Percentiles rank a stretch among this genome's conserved stretches.
These are phyloP conservation scores for Orientallactaga bullata DNA, from an alignment of 2,113 vertebrate species.

Conservation along the genomic window DNA sequence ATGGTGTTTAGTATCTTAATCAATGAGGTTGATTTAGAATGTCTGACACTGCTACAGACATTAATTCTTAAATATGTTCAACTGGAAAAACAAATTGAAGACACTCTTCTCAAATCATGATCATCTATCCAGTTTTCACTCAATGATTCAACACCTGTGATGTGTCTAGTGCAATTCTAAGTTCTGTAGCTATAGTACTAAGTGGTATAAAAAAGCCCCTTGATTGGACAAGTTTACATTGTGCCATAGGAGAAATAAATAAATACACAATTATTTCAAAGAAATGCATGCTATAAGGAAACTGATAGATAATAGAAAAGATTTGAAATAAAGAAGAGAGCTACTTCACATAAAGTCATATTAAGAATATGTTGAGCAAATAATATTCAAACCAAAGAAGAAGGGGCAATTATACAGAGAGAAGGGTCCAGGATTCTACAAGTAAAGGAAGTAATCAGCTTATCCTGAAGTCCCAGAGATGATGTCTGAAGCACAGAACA, in stretches of 20 bases:
- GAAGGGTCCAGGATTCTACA: accelerated
- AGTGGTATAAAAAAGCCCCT: not conserved
- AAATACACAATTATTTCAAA: not conserved
- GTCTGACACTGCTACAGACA: not conserved
- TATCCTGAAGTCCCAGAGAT: not conserved
- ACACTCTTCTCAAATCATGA: not conserved
- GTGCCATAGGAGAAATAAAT: not conserved
- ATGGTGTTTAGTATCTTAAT: not conserved
- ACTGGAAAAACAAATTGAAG: not conserved
- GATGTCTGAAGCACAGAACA: not conserved
- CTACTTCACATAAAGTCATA: not conserved
- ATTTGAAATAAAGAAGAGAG: not conserved
- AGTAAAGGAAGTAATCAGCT: not conserved
- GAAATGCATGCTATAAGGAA: not conserved
- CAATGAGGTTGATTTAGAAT: not conserved
- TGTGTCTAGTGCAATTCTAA: not conserved
- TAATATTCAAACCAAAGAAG: not conserved
- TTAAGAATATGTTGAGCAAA: not conserved
- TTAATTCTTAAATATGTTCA: conserved; percentile 24
- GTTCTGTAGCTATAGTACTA: not conserved
- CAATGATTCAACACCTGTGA: not conserved
- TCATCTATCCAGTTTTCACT: not conserved
- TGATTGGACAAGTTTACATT: not conserved
- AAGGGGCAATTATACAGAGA: not conserved
- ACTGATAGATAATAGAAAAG: not conserved